These are phyloP conservation scores for Drosophila mayri DNA, from an alignment of 1,140 invertebrate genomes.

Conservation along the genomic window DNA sequence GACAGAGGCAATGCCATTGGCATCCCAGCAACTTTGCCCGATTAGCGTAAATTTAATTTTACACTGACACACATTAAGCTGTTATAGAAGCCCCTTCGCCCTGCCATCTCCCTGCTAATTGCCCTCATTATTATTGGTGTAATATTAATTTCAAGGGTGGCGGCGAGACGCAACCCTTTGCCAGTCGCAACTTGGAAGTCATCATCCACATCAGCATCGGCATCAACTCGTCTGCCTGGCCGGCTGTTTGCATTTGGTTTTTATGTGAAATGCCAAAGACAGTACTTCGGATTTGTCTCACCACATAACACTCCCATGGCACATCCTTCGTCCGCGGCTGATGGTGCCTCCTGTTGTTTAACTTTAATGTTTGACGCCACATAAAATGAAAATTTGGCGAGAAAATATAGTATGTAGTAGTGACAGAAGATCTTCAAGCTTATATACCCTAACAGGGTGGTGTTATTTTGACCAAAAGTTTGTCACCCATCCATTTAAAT, in stretches of 20 bases:
- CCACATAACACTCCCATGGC: constrained; percentile 46
- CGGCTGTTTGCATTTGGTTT: constrained; percentile 77
- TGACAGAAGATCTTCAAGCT: neutral
- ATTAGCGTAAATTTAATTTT: constrained; percentile 81
- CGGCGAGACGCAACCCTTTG: constrained; percentile 47
- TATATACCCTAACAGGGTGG: neutral
- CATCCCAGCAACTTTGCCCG: constrained; percentile 38
- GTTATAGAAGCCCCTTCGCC: constrained; percentile 28
- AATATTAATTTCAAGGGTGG: constrained; percentile 60
- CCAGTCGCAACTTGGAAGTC: constrained; percentile 9
- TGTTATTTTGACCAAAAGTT: neutral
- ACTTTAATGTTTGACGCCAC: constrained; percentile 70
- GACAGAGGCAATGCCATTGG: constrained; percentile 41
- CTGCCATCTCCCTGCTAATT: constrained; percentile 48
- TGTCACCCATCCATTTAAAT: too few relatives aligned
- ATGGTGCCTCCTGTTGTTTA: constrained; percentile 47
- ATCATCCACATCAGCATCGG: constrained; percentile 11
- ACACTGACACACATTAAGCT: constrained; percentile 81
- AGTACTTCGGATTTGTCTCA: constrained; percentile 58
- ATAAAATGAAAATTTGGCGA: constrained; percentile 69
- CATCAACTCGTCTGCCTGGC: constrained; percentile 27
- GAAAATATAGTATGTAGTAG: constrained; percentile 23
- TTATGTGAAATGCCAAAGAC: constrained; percentile 53
- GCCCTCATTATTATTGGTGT: constrained; percentile 81
- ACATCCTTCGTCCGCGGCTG: constrained; percentile 25